These are phyloP conservation scores for Limulus polyphemus DNA, from an alignment of 2,888 invertebrate species.

Conservation along the genomic window DNA sequence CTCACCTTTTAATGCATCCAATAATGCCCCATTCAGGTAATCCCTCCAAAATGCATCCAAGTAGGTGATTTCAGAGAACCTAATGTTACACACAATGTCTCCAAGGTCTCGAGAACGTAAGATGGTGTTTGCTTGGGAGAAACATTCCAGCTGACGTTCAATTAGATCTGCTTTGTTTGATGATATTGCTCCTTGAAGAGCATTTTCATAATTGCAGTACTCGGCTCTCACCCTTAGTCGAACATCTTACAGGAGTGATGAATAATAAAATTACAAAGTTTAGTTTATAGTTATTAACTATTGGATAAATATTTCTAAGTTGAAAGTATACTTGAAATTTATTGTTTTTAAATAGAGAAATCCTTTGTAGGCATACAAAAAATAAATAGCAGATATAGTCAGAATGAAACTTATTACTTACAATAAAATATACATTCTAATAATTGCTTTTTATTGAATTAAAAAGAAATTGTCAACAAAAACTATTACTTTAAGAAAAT, in stretches of 20 bases:
- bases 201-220: conserved; percentile 31
- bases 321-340: too few relatives aligned
- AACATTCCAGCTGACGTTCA: conserved; percentile 33
- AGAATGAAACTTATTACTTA: too few relatives aligned
- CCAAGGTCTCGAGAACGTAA: conserved; percentile 34
- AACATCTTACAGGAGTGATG: conserved; percentile 27
- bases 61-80: conserved; percentile 35
- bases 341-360: too few relatives aligned
- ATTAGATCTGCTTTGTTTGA: conserved; percentile 32
- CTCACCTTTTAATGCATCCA: conserved; percentile 33
- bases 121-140: conserved; percentile 33
- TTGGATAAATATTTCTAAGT: too few relatives aligned
- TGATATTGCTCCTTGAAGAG: conserved; percentile 30
- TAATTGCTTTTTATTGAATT: too few relatives aligned
- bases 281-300: too few relatives aligned
- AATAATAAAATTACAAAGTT: too few relatives aligned
- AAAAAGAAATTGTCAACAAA: too few relatives aligned
- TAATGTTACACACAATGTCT: conserved; percentile 35
- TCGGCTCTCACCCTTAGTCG: conserved; percentile 33
- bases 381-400: too few relatives aligned
- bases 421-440: too few relatives aligned
- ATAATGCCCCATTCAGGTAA: conserved; percentile 34
- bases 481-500: too few relatives aligned
- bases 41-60: conserved; percentile 37
- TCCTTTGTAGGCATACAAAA: too few relatives aligned